phyloP scores from a whole-genome alignment of 2,113 vertebrate species.

The Irena cyanogastra region DNA sequence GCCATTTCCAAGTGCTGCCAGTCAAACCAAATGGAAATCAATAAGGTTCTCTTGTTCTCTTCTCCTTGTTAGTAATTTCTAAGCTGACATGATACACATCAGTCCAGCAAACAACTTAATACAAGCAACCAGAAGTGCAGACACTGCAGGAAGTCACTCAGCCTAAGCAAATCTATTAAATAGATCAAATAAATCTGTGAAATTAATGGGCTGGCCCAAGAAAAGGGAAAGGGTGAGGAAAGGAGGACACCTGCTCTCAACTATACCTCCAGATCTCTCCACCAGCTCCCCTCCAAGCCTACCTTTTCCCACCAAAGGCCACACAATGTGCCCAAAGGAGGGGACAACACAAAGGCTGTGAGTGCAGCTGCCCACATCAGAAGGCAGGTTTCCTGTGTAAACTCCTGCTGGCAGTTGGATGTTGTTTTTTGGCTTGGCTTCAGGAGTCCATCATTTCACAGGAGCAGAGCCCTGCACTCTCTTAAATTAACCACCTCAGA shows the following conservation, averaged over 20 bases:
- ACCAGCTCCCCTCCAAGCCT: not conserved
- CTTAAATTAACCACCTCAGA: not conserved
- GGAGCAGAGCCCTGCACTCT: not conserved
- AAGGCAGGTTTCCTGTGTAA: not conserved
- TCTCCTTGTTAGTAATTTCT: not conserved
- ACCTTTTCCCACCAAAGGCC: not conserved
- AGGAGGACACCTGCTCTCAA: not conserved
- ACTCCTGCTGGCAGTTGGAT: not conserved
- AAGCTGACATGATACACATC: not conserved
- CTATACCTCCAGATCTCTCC: not conserved
- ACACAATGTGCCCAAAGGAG: fast-evolving
- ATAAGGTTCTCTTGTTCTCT: not conserved
- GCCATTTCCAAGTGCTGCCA: not conserved
- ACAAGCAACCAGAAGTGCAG: not conserved
- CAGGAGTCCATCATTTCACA: not conserved
- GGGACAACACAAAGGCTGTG: not conserved
- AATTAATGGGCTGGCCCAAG: not conserved
- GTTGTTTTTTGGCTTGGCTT: not conserved
- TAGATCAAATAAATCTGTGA: not conserved
- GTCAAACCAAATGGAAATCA: not conserved
- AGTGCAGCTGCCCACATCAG: not conserved
- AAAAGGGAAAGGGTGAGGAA: not conserved
- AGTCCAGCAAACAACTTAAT: not conserved
- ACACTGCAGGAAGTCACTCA: fast-evolving
- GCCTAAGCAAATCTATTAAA: not conserved